phyloP scores from a whole-genome alignment of 2,888 invertebrate species.

The Labia minor region DNA sequence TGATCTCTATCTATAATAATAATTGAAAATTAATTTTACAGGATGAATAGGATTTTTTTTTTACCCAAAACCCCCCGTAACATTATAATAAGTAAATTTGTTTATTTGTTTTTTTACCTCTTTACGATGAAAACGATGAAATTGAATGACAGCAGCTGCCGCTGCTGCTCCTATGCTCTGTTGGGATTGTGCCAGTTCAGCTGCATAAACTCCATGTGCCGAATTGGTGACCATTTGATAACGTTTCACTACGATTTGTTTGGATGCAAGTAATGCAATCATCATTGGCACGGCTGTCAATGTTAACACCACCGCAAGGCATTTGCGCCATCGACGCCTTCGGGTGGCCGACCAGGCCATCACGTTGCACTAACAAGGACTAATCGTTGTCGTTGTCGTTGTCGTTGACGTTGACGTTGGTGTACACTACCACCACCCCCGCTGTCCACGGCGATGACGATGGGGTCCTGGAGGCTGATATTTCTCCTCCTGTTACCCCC shows the following conservation, averaged over 20 bases:
- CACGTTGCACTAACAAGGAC: neutral
- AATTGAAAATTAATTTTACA: no score
- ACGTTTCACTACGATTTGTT: neutral
- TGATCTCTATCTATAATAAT: no score
- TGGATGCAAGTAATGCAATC: neutral
- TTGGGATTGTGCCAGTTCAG: neutral
- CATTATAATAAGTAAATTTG: no score
- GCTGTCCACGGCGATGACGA: neutral
- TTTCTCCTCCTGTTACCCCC: neutral
- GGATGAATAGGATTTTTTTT: no score
- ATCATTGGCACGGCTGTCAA: neutral
- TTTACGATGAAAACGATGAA: neutral
- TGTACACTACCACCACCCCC: neutral
- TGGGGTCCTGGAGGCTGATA: neutral
- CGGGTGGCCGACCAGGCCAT: neutral
- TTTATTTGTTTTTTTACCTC: no score
- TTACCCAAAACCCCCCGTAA: no score
- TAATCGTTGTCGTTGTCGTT: neutral
- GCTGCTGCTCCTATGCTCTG: neutral
- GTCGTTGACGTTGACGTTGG: neutral
- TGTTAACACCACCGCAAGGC: neutral
- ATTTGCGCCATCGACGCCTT: neutral
- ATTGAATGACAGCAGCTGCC: neutral
- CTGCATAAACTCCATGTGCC: neutral
- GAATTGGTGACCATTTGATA: neutral